Percentiles rank a stretch among this genome's conserved stretches.
Evolutionary conservation across 2,113 vertebrate species (phyloP).

Genomic region (Connochaetes taurinus): DNA sequence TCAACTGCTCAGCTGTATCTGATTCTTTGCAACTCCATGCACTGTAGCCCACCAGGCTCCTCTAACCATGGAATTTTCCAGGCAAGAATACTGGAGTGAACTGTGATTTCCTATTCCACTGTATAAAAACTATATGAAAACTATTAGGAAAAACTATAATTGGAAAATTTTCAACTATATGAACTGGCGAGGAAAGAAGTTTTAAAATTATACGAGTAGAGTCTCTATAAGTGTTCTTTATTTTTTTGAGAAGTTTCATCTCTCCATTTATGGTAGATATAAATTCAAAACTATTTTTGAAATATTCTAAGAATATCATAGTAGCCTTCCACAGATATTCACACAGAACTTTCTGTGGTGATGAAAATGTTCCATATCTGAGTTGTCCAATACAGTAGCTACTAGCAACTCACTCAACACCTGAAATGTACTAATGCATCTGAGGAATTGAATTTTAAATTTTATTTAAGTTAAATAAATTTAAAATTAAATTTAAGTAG

Average conservation of each 20-base stretch:
- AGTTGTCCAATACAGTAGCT: neutral
- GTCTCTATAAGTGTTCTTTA: neutral
- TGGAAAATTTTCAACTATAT: constrained; percentile 4
- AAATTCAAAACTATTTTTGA: constrained; percentile 20
- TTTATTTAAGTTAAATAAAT: constrained; percentile 35
- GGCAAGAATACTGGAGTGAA: neutral
- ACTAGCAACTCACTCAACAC: neutral
- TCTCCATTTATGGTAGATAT: constrained; percentile 4
- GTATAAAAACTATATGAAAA: neutral
- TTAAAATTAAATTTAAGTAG: constrained; percentile 26
- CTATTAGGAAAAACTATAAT: neutral
- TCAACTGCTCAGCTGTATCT: neutral
- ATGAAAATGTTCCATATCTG: neutral
- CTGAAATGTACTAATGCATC: neutral
- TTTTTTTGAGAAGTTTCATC: neutral
- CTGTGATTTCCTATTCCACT: neutral
- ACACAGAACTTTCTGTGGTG: neutral
- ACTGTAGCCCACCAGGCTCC: neutral
- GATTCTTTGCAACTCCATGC: neutral
- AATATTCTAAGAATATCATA: neutral
- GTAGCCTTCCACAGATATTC: neutral
- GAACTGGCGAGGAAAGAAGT: neutral
- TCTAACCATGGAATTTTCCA: neutral
- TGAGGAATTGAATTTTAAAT: neutral
- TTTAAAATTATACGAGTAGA: neutral